Evolutionary conservation across 1,140 invertebrate species (phyloP).

Genomic region (Formica selysi): DNA sequence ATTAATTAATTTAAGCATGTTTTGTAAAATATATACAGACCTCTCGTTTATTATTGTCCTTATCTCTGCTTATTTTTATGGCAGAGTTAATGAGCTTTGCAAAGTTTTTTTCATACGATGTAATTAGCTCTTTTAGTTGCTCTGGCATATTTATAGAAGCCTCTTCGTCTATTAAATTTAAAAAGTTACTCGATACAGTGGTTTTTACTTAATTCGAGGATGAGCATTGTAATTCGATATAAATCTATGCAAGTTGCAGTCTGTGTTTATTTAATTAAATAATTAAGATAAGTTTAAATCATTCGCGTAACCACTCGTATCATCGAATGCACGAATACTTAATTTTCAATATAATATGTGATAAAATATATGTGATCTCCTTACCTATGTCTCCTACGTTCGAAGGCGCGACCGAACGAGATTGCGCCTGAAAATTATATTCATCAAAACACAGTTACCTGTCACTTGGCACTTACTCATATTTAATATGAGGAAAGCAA

Average conservation of each 20-base stretch:
- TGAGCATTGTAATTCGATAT: background rate
- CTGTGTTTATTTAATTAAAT: constrained; percentile 1
- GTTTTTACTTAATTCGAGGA: background rate
- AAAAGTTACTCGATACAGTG: background rate
- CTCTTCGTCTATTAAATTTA: background rate
- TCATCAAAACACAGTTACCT: background rate
- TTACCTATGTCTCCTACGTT: constrained; percentile 3
- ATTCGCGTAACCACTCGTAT: background rate
- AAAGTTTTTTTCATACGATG: constrained; percentile 10
- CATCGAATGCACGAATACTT: background rate
- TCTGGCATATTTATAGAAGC: background rate
- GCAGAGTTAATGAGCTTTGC: background rate
- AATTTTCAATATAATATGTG: background rate
- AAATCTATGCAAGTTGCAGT: background rate
- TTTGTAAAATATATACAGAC: background rate
- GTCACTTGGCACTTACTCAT: background rate
- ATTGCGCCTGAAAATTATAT: constrained; percentile 30
- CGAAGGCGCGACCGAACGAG: background rate
- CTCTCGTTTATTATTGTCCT: background rate
- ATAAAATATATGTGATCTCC: background rate
- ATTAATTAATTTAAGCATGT: constrained; percentile 6
- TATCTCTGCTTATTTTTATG: constrained; percentile 8
- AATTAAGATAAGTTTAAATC: background rate
- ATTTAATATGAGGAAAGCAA: background rate
- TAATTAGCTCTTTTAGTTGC: constrained; percentile 29